Evolutionary conservation across 2,797 vertebrate genomes (phyloP).

Genomic region (Mus minutoides): DNA sequence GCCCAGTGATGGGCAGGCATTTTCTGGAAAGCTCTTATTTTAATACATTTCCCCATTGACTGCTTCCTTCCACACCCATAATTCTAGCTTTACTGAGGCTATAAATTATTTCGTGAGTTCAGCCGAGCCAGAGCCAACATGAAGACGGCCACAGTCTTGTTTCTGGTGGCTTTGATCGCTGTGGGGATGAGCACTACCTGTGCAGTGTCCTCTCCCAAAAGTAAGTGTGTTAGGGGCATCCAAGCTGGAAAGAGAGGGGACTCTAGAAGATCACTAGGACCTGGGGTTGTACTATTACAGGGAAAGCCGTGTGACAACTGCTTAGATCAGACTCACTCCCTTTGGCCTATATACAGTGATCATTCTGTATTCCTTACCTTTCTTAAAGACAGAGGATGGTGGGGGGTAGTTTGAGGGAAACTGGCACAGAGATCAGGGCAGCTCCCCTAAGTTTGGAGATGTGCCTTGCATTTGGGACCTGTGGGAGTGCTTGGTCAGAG

Average conservation of each 20-base stretch:
- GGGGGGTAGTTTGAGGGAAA: too few species aligned
- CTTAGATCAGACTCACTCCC: neutral
- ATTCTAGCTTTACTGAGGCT: neutral
- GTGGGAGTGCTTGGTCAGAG: fast-evolving
- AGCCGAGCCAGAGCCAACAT: neutral
- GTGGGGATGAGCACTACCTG: neutral
- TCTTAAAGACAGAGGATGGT: too few species aligned
- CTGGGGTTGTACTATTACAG: neutral
- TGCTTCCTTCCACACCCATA: neutral
- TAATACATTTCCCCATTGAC: neutral
- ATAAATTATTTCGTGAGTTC: neutral
- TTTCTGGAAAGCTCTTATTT: neutral
- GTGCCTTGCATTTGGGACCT: neutral
- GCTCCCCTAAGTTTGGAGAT: too few species aligned
- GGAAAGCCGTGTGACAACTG: neutral
- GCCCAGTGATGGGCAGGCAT: neutral
- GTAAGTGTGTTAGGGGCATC: neutral
- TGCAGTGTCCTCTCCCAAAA: neutral
- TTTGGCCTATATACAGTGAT: neutral
- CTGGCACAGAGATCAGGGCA: too few species aligned
- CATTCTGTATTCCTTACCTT: neutral
- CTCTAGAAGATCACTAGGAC: neutral
- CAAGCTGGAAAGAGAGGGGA: neutral
- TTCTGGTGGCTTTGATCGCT: neutral
- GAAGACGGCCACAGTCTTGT: neutral